phyloP scores from a whole-genome alignment of 2,113 vertebrate species.

The Chlorodrepanis virens region DNA sequence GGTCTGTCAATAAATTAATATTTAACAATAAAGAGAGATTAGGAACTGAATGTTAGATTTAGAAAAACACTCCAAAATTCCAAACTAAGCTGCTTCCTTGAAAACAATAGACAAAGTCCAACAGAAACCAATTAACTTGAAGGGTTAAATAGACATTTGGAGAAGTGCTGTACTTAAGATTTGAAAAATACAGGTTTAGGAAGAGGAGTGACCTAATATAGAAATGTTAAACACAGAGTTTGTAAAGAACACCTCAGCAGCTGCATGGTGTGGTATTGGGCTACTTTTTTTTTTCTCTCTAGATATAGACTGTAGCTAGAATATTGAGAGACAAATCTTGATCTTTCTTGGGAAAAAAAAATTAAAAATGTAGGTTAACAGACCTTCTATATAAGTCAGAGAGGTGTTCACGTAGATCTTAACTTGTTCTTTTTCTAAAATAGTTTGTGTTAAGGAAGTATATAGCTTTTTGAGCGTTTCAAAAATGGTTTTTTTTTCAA shows the following conservation, averaged over 20 bases:
- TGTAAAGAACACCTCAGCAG: not conserved
- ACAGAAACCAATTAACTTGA: constrained; percentile 57
- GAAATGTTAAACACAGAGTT: constrained; percentile 18
- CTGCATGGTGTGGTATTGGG: not conserved
- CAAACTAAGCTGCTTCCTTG: not conserved
- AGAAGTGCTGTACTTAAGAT: constrained; percentile 31
- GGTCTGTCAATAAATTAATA: constrained; percentile 55
- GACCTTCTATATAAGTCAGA: not conserved
- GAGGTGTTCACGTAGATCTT: not conserved
- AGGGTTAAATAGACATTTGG: constrained; percentile 25
- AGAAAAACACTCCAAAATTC: constrained; percentile 37
- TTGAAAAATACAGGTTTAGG: constrained; percentile 31
- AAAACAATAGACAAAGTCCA: constrained; percentile 19
- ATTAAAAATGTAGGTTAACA: not conserved
- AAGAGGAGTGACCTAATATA: constrained; percentile 22
- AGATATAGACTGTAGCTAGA: not conserved
- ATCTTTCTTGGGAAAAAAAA: not conserved
- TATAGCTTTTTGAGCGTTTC: not conserved
- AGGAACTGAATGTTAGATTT: constrained; percentile 42
- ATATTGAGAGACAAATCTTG: not conserved
- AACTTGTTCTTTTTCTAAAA: not conserved
- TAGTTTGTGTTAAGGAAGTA: not conserved
- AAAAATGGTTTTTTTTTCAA: not conserved
- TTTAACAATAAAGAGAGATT: constrained; percentile 50
- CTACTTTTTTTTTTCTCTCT: not conserved